Percentiles rank a stretch among this genome's conserved stretches.
These are phyloP conservation scores for Acestrorhynchus altus DNA, from an alignment of 2,797 vertebrate genomes.

Conservation along the genomic window DNA sequence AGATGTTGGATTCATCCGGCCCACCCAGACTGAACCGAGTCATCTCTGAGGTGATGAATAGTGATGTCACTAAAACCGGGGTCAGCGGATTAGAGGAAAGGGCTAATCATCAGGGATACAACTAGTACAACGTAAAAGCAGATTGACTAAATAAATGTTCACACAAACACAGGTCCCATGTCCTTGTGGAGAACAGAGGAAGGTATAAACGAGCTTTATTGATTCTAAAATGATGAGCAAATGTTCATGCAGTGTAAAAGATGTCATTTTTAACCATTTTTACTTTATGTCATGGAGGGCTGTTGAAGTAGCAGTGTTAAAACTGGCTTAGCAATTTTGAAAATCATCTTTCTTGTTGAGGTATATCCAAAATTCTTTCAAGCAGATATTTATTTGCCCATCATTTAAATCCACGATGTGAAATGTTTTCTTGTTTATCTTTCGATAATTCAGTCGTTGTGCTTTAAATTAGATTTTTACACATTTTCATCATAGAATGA, in stretches of 20 bases:
- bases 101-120: conserved; percentile 46
- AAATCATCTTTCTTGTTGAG: background rate
- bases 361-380: background rate
- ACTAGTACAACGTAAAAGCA: conserved; percentile 8
- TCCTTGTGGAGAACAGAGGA: background rate
- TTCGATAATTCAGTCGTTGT: background rate
- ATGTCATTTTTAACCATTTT: background rate
- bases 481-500: too few relatives aligned
- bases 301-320: background rate
- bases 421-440: background rate
- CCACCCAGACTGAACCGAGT: conserved; percentile 54
- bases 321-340: background rate
- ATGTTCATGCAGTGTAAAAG: background rate
- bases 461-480: background rate
- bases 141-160: background rate
- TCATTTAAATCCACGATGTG: background rate
- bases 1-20: conserved; percentile 51
- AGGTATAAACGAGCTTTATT: background rate
- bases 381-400: background rate
- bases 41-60: conserved; percentile 53
- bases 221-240: background rate
- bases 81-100: conserved; percentile 45
- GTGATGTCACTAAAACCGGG: conserved; percentile 50
- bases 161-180: background rate
- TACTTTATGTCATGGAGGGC: background rate